A percentile compares a stretch with the other conserved stretches of the same genome.
Conservation (phyloP, 2,113 vertebrate species). For the Forbesichthys agassizii region DNA sequence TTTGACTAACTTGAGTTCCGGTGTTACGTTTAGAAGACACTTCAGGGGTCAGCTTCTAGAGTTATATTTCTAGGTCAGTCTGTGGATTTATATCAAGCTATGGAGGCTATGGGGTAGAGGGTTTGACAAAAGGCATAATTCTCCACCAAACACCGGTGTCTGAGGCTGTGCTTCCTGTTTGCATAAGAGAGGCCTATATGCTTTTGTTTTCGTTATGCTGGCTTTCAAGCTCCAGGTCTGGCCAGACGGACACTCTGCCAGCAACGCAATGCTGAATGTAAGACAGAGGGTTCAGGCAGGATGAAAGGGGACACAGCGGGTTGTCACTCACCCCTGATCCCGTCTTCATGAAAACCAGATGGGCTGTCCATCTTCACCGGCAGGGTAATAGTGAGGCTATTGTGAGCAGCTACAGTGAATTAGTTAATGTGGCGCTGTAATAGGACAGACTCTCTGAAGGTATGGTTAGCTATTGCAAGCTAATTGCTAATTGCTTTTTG, state of each 20-base stretch:
- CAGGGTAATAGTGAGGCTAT: conserved; percentile 1
- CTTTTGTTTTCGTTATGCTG: conserved; percentile 22
- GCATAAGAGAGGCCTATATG: neutral
- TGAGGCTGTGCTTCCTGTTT: conserved; percentile 1
- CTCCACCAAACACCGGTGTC: neutral
- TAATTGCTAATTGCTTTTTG: too few relatives aligned
- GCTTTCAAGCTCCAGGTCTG: too few relatives aligned
- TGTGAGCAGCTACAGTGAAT: conserved; percentile 19
- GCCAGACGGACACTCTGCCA: conserved; percentile 11
- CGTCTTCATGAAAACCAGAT: conserved; percentile 70
- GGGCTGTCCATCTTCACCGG: conserved; percentile 50
- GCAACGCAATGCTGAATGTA: conserved; percentile 34
- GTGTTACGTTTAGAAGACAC: too few relatives aligned
- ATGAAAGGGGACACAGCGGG: conserved; percentile 63
- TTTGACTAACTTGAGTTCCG: too few relatives aligned
- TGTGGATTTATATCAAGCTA: too few relatives aligned
- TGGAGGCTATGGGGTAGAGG: too few relatives aligned
- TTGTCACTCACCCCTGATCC: conserved; percentile 43
- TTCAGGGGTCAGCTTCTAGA: too few relatives aligned
- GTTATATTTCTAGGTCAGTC: too few relatives aligned
- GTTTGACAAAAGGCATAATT: too few relatives aligned
- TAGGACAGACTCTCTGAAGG: neutral
- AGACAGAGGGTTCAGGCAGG: conserved; percentile 9
- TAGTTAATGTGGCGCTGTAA: conserved; percentile 36
- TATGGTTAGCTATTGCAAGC: too few relatives aligned